A percentile compares a stretch with the other conserved stretches of the same genome.
Evolutionary conservation across 2,888 invertebrate species (phyloP).

Genomic region (Drosophila koepferae): DNA sequence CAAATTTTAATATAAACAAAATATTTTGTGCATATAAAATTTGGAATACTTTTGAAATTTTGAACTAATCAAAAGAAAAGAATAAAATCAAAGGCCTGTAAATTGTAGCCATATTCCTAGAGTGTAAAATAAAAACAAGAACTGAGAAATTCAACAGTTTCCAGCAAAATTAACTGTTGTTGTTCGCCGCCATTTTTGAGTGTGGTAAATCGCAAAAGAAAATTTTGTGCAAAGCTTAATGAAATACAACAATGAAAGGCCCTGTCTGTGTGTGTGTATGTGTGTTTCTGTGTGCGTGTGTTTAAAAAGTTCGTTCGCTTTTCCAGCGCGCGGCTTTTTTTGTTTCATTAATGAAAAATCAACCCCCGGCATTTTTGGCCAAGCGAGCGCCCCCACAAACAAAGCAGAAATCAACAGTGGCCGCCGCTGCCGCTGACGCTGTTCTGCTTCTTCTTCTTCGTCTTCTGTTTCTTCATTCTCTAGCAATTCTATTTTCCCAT

Average conservation of each 20-base stretch:
- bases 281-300: slow-evolving; percentile 2
- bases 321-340: slow-evolving; percentile 35
- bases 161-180: slow-evolving; percentile 43
- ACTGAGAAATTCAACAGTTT: slow-evolving; percentile 42
- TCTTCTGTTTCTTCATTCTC: slow-evolving; percentile 22
- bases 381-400: slow-evolving; percentile 65
- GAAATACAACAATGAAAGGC: slow-evolving; percentile 40
- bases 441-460: neutral
- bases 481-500: slow-evolving; percentile 34
- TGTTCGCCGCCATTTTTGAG: slow-evolving; percentile 68
- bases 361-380: slow-evolving; percentile 61
- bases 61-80: neutral
- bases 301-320: slow-evolving; percentile 59
- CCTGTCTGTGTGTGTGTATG: slow-evolving; percentile 13
- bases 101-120: slow-evolving; percentile 6
- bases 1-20: slow-evolving; percentile 2
- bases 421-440: slow-evolving; percentile 15
- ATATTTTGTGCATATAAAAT: slow-evolving; percentile 15
- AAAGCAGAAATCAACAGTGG: slow-evolving; percentile 66
- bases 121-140: slow-evolving; percentile 22
- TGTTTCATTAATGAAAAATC: slow-evolving; percentile 77
- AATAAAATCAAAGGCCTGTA: neutral
- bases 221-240: slow-evolving; percentile 33
- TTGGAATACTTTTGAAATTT: slow-evolving; percentile 1
- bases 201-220: slow-evolving; percentile 44